These are phyloP conservation scores for Acanthaster planci DNA, from an alignment of 35 echinoderm and acorn worm genomes.

Conservation along the genomic window DNA sequence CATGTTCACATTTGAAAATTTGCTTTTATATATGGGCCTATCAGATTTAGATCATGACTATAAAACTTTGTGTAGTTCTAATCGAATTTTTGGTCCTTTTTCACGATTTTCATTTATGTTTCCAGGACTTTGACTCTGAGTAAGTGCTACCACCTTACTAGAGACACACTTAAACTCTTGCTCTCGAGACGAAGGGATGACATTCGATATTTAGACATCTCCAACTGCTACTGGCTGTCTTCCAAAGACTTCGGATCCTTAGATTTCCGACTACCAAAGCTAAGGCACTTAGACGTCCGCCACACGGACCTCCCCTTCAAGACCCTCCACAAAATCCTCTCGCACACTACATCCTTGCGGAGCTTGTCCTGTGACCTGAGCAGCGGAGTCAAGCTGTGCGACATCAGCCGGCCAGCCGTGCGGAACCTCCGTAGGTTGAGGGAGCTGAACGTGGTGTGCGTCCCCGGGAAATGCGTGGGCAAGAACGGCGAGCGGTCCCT, in stretches of 20 bases:
- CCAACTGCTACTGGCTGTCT: constrained; percentile 7
- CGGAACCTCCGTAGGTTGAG: not conserved
- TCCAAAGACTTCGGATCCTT: not conserved
- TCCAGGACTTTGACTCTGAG: not conserved
- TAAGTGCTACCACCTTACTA: constrained; percentile 12
- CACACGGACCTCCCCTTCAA: not conserved
- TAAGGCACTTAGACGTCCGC: not conserved
- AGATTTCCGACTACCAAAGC: constrained; percentile 1
- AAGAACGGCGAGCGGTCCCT: not conserved
- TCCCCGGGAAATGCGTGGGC: not conserved
- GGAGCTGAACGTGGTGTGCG: not conserved
- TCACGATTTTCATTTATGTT: not conserved
- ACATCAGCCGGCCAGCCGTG: not conserved
- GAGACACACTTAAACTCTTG: not conserved
- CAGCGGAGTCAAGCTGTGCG: not conserved
- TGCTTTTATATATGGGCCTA: too few relatives aligned
- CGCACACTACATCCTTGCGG: not conserved
- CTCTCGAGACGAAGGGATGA: not conserved
- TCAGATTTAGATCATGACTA: too few relatives aligned
- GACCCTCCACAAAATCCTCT: not conserved
- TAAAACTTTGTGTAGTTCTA: too few relatives aligned
- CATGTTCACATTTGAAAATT: too few relatives aligned
- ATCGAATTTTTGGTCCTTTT: too few relatives aligned
- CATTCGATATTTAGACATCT: constrained; percentile 14
- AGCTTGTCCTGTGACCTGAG: not conserved